Conservation (phyloP, 2,113 vertebrate genomes). For the Bettongia penicillata region DNA sequence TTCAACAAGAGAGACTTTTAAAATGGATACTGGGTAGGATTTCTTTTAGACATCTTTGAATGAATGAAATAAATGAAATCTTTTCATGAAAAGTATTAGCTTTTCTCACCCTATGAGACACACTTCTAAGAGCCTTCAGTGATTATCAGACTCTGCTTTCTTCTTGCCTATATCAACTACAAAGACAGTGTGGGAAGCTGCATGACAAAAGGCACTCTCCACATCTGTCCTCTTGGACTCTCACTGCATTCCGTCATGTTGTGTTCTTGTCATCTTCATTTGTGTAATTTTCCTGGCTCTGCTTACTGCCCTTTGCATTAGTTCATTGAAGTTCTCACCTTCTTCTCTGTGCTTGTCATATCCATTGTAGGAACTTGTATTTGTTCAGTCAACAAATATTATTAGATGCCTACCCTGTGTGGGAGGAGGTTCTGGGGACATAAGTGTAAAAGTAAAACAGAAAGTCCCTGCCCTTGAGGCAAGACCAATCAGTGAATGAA, state of each 20-base stretch:
- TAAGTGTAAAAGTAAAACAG: background rate
- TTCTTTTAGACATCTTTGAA: background rate
- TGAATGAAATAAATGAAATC: too few relatives aligned
- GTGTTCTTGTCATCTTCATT: background rate
- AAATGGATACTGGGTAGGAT: background rate
- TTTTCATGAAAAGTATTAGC: constrained; percentile 27
- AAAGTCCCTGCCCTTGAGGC: background rate
- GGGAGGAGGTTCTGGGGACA: background rate
- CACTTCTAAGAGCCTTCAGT: constrained; percentile 6
- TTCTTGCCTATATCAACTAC: background rate
- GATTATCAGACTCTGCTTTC: constrained; percentile 13
- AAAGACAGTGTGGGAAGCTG: background rate
- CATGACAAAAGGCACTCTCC: background rate
- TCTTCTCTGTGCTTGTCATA: background rate
- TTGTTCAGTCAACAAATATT: background rate
- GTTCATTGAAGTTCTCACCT: background rate
- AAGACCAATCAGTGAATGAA: too few relatives aligned
- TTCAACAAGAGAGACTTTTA: background rate
- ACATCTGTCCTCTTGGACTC: background rate
- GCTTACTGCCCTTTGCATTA: background rate
- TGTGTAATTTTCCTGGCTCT: background rate
- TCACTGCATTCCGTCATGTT: background rate
- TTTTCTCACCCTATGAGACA: constrained; percentile 34
- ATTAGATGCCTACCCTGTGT: background rate
- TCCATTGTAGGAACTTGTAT: background rate